Conservation (phyloP, 2,797 vertebrate genomes). For the Peromyscus nudipes region DNA sequence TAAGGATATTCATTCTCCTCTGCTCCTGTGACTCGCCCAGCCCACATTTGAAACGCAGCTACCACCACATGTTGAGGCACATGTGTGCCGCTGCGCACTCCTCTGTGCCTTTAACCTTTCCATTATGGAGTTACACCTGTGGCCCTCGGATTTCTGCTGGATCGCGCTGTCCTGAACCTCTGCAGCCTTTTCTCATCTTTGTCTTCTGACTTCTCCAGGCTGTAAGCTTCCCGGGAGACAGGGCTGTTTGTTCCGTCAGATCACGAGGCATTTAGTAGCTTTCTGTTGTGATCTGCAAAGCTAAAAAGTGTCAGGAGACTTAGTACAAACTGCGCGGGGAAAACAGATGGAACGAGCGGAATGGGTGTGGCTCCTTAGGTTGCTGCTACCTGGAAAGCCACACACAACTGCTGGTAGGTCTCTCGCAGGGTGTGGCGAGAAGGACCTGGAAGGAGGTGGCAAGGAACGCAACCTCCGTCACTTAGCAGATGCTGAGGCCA, state of each 20-base stretch:
- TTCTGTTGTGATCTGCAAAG: background rate
- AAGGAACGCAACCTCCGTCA: background rate
- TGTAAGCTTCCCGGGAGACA: background rate
- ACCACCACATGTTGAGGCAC: background rate
- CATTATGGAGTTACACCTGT: background rate
- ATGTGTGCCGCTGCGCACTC: background rate
- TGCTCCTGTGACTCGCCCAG: background rate
- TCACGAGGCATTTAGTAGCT: background rate
- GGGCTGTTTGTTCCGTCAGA: background rate
- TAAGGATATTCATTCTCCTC: accelerated
- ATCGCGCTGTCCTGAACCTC: background rate
- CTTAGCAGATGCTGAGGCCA: accelerated
- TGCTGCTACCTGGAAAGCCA: background rate
- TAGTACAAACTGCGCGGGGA: background rate
- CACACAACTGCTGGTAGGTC: background rate
- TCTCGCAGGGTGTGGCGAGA: background rate
- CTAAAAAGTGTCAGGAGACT: background rate
- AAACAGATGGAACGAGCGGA: no score
- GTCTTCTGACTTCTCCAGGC: background rate
- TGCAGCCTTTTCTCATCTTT: background rate
- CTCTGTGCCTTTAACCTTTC: background rate
- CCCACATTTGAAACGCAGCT: background rate
- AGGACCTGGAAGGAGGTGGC: background rate
- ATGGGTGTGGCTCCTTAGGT: background rate
- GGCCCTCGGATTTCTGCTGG: no score